These are phyloP conservation scores for Megaceryle alcyon DNA, from an alignment of 2,797 vertebrate species.

Conservation along the genomic window DNA sequence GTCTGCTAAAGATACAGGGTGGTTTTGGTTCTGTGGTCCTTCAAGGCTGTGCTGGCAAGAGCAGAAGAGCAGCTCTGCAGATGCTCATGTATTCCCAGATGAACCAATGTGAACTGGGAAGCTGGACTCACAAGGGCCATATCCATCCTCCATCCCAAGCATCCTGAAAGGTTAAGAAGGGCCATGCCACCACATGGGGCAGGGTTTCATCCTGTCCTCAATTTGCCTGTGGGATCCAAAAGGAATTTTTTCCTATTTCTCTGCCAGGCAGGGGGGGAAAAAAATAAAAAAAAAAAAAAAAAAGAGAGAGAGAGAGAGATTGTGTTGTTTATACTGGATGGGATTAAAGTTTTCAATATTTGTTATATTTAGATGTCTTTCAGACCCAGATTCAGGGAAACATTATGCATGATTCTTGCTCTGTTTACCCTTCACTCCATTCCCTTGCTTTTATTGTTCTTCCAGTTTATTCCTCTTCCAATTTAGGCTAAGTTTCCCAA, in stretches of 20 bases:
- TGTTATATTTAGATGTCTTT: conserved; percentile 70
- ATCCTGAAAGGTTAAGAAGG: background rate
- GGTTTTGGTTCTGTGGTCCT: background rate
- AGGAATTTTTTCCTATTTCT: conserved; percentile 31
- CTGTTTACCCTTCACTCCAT: background rate
- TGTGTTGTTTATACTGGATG: conserved; percentile 48
- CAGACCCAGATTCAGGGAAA: conserved; percentile 1
- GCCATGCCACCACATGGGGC: background rate
- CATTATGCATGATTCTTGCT: background rate
- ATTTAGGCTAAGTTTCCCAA: background rate
- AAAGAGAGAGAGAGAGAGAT: background rate
- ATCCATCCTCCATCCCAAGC: fast-evolving
- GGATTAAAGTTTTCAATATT: conserved; percentile 54
- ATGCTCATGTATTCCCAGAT: background rate
- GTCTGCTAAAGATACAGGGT: background rate
- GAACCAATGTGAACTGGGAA: background rate
- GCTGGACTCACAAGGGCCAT: fast-evolving
- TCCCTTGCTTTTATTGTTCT: background rate
- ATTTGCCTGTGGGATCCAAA: background rate
- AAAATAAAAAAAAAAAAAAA: background rate
- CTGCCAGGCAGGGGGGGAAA: conserved; percentile 51
- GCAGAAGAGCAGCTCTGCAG: background rate
- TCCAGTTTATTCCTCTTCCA: background rate
- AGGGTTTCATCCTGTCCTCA: conserved; percentile 26
- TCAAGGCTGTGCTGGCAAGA: background rate